phyloP scores from a whole-genome alignment of 2,113 vertebrate genomes.

The Perognathus longimembris region DNA sequence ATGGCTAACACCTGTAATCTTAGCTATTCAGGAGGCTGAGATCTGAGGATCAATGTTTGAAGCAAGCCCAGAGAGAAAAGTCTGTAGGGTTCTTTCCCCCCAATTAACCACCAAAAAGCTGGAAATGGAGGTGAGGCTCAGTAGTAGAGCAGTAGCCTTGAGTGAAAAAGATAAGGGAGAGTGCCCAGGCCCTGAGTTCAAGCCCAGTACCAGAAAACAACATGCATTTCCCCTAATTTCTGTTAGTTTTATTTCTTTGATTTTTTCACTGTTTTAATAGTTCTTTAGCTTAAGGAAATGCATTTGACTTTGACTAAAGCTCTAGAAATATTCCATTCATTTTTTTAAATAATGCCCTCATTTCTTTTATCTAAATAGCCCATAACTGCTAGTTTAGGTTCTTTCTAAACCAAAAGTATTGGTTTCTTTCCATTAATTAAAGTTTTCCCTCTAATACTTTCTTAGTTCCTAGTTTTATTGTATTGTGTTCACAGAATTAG shows the following conservation, averaged over 20 bases:
- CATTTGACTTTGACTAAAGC: background rate
- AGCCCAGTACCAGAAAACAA: background rate
- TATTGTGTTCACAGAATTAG: conserved; percentile 24
- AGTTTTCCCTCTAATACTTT: background rate
- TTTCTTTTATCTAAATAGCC: background rate
- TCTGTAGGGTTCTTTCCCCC: too few relatives aligned
- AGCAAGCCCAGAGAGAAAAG: too few relatives aligned
- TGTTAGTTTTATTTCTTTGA: conserved; percentile 18
- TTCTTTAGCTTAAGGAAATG: conserved; percentile 36
- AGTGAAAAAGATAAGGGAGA: too few relatives aligned
- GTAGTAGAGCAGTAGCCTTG: too few relatives aligned
- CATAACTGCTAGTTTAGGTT: background rate
- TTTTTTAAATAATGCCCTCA: conserved; percentile 2
- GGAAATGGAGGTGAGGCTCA: too few relatives aligned
- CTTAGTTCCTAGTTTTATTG: conserved; percentile 40
- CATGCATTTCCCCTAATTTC: background rate
- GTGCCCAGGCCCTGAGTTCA: too few relatives aligned
- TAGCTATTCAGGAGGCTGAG: too few relatives aligned
- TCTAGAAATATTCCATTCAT: background rate
- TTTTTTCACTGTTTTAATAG: conserved; percentile 9
- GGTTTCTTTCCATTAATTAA: conserved; percentile 35
- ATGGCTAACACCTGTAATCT: background rate
- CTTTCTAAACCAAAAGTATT: background rate
- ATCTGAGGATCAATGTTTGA: too few relatives aligned
- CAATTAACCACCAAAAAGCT: too few relatives aligned